phyloP scores from a whole-genome alignment of 2,797 vertebrate species.

The Schizopygopsis malacanthus region DNA sequence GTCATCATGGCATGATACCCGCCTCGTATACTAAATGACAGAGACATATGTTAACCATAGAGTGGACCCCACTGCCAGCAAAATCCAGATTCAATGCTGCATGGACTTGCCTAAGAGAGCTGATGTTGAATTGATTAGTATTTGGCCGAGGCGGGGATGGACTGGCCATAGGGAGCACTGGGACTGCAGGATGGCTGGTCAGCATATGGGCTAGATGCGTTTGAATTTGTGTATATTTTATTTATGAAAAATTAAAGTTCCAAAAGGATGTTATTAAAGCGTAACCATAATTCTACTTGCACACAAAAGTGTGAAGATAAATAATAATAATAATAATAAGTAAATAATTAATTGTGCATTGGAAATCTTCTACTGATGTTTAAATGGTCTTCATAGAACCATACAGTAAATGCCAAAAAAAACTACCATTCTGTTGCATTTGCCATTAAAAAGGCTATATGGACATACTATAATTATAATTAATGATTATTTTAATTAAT shows the following conservation, averaged over 20 bases:
- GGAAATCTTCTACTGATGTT: not conserved
- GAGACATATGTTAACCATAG: constrained; percentile 80
- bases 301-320: too few species aligned
- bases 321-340: too few species aligned
- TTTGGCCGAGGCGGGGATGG: constrained; percentile 5
- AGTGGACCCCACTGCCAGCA: constrained; percentile 30
- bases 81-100: constrained; percentile 23
- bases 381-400: not conserved
- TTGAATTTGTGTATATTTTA: not conserved
- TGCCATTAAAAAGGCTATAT: too few species aligned
- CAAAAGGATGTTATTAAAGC: not conserved
- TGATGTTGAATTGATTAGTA: constrained; percentile 27
- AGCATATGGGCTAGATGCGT: not conserved
- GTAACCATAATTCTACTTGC: not conserved
- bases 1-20: constrained; percentile 83
- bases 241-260: not conserved
- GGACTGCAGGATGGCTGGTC: not conserved
- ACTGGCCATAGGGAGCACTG: not conserved
- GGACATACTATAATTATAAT: too few species aligned
- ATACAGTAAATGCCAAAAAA: not conserved
- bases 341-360: too few species aligned
- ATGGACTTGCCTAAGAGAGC: not conserved
- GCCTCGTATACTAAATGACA: constrained; percentile 82
- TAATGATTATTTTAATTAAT: too few species aligned
- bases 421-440: too few species aligned